Percentiles rank a stretch among this genome's conserved stretches.
Evolutionary conservation across 37 sponge, comb jelly and placozoan species (phyloP).

Genomic region (Agelas oroides): DNA sequence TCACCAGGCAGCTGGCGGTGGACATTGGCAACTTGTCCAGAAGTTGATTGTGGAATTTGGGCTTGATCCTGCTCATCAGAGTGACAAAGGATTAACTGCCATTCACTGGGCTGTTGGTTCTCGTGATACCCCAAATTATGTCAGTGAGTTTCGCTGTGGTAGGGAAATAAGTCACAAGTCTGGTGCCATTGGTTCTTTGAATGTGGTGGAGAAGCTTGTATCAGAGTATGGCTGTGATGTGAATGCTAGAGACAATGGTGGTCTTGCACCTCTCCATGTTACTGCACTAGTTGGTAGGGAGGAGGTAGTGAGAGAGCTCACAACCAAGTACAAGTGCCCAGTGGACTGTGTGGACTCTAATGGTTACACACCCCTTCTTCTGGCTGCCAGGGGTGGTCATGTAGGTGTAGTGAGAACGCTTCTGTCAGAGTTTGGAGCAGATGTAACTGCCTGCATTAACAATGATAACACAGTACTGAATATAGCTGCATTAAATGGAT

Average conservation of each 20-base stretch:
- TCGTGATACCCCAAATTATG: too few species aligned
- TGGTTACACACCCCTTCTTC: constrained; percentile 7
- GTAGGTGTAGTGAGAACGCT: background rate
- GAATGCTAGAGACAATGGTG: background rate
- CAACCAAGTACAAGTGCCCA: background rate
- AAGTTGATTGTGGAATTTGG: too few species aligned
- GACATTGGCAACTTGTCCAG: too few species aligned
- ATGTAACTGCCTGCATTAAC: background rate
- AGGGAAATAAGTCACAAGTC: background rate
- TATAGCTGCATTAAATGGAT: constrained; percentile 1
- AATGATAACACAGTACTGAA: background rate
- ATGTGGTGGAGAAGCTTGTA: background rate
- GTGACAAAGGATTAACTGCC: too few species aligned
- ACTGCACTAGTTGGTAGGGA: background rate
- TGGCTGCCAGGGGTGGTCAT: constrained; percentile 9
- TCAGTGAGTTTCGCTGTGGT: background rate
- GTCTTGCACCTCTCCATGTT: constrained; percentile 13
- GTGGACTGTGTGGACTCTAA: background rate
- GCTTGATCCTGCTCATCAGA: too few species aligned
- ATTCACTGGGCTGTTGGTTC: too few species aligned
- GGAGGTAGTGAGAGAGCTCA: background rate
- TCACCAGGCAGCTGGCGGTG: too few species aligned
- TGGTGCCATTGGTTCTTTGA: background rate
- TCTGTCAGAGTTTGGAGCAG: background rate
- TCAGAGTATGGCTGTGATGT: constrained; percentile 6